Evolutionary conservation across 2,113 vertebrate genomes (phyloP).

Genomic region (Tetrax tetrax): DNA sequence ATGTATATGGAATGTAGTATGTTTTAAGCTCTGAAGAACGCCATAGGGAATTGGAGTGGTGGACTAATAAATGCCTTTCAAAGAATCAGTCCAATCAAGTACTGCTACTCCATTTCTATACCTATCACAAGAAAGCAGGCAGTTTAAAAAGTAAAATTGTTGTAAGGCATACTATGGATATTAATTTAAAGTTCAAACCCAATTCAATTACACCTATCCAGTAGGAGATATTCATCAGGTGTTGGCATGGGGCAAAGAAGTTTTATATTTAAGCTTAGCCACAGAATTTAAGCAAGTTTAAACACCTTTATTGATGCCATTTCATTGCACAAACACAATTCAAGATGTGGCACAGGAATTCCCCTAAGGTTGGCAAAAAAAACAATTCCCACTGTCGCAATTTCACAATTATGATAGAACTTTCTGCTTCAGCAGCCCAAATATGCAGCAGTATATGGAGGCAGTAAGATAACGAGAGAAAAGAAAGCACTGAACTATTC

Average conservation of each 20-base stretch:
- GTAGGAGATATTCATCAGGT: not conserved
- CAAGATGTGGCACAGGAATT: not conserved
- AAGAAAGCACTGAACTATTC: not conserved
- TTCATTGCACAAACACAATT: not conserved
- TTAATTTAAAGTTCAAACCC: not conserved
- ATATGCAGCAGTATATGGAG: not conserved
- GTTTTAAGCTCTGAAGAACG: not conserved
- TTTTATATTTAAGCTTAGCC: not conserved
- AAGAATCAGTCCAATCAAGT: not conserved
- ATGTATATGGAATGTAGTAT: not conserved
- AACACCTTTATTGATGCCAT: not conserved
- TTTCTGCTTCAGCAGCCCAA: not conserved
- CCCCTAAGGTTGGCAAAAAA: not conserved
- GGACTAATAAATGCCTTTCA: not conserved
- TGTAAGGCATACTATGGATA: rapidly evolving
- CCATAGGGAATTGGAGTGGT: not conserved
- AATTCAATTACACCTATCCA: not conserved
- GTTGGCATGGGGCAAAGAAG: not conserved
- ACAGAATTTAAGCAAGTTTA: not conserved
- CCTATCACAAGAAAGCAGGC: not conserved
- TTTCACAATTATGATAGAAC: not conserved
- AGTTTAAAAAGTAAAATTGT: not conserved
- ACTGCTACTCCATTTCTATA: not conserved
- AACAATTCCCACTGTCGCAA: not conserved
- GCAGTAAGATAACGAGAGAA: not conserved